Evolutionary conservation across 2,888 invertebrate genomes (phyloP).

Genomic region (Lepidochitona cinerea): DNA sequence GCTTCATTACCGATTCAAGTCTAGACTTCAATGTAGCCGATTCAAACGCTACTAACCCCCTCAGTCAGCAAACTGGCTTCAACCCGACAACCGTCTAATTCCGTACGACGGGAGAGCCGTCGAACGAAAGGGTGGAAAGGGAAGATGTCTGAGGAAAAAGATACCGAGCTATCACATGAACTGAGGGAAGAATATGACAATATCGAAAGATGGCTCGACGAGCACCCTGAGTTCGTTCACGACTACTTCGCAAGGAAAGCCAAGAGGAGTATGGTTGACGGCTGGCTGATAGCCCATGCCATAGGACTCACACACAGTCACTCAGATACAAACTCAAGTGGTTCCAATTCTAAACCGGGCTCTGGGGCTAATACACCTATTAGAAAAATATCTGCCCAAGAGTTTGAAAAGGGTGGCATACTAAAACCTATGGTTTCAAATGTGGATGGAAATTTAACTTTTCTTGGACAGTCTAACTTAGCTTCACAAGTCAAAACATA

Average conservation of each 20-base stretch:
- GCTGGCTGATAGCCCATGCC: constrained; percentile 82
- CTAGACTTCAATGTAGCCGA: background rate
- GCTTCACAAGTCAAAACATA: constrained; percentile 73
- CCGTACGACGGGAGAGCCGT: constrained; percentile 21
- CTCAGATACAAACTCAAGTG: constrained; percentile 48
- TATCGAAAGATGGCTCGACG: constrained; percentile 96
- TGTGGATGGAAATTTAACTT: constrained; percentile 94
- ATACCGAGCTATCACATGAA: constrained; percentile 33
- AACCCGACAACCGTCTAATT: constrained; percentile 24
- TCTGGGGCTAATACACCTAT: constrained; percentile 95
- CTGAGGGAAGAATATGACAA: constrained; percentile 51
- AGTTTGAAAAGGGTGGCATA: constrained; percentile 92
- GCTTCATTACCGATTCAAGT: background rate
- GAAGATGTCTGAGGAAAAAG: constrained; percentile 33
- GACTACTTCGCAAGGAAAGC: constrained; percentile 95
- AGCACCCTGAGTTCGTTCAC: constrained; percentile 95
- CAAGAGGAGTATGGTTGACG: constrained; percentile 91
- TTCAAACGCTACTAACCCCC: background rate
- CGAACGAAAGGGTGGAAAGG: constrained; percentile 34
- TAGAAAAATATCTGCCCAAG: constrained; percentile 93
- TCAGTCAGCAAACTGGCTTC: constrained; percentile 42
- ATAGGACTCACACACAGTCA: constrained; percentile 47
- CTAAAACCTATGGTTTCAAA: constrained; percentile 90
- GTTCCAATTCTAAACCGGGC: constrained; percentile 77
- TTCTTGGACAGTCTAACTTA: constrained; percentile 74